Evolutionary conservation across 1,140 invertebrate species (phyloP), one percentile per base, ranked within the genome.

Genomic region (Aplysia californica): DNA sequence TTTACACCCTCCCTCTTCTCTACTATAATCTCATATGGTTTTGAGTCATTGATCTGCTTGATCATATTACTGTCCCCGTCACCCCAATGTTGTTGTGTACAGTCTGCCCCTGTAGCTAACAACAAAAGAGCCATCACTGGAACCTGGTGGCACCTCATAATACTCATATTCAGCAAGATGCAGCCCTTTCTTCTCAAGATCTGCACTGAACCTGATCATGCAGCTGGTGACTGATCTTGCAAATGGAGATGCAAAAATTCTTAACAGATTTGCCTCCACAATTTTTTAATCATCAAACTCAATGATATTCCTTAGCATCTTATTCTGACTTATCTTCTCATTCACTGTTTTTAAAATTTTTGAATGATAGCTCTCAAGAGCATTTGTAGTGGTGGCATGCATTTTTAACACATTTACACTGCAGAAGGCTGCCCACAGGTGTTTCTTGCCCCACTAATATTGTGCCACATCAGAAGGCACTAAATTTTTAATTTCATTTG

Each of bases 151-250:
- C 6, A 61, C 58, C 10, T 61, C 20, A 31, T 61, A 61, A 20
- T 10, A 31, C 10, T 18, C 26, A 18, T 61, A 26, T 10, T 31
- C 26, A 10, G 58, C 10, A 61, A 61, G 58, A 61, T 18, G 58
- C 58, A 61, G 26, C 26, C 29, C 58, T 29, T 61, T 10, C 58
- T 61, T 31, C 15, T 18, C 58, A 6, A 61, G 10, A 61, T 61
- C 58, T 18, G 6, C 58, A 61, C 58, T 61, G 58, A 61, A 61
- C 26, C 58, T 61, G 58, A 26, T 61, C 58, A 61, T 61, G 26
- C 58, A 61, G 58, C 58, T 10, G 10, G 58, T 61, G 58, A 31
- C 58, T 6, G 58, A 10, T 61, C 10, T 6, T 18, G 29, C 6
- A 31, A 61, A 10, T 18, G 58, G 58, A 10, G 58, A 61, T 18